Evolutionary conservation across 2,888 invertebrate species (phyloP).

Genomic region (Agrilus cyanescens): DNA sequence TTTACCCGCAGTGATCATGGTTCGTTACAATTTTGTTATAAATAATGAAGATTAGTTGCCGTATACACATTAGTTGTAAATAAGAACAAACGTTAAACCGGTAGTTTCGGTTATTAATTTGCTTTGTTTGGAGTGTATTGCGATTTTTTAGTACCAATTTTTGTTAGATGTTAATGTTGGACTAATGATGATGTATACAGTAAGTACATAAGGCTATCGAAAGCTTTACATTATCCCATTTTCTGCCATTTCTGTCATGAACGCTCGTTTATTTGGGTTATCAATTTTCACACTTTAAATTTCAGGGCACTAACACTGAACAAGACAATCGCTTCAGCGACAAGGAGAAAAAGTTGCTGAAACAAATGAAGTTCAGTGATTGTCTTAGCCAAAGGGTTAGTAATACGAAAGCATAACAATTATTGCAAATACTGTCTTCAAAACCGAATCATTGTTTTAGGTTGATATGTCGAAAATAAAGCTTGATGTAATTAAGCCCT

Average conservation of each 20-base stretch:
- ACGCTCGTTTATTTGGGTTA: not conserved
- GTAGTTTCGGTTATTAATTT: no score
- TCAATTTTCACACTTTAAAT: conserved; percentile 6
- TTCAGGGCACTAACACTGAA: conserved; percentile 93
- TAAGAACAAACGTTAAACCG: no score
- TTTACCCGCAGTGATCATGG: no score
- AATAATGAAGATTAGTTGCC: no score
- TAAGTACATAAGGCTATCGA: conserved; percentile 16
- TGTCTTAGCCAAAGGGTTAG: conserved; percentile 80
- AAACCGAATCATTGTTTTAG: conserved; percentile 35
- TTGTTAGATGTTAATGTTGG: no score
- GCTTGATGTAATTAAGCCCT: conserved; percentile 93
- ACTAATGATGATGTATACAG: conserved; percentile 31
- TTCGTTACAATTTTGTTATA: no score
- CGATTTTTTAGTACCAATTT: no score
- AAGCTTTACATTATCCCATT: not conserved
- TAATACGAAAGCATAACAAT: conserved; percentile 5
- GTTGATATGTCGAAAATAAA: conserved; percentile 98
- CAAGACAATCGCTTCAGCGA: conserved; percentile 99
- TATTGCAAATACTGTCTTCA: not conserved
- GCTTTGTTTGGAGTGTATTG: no score
- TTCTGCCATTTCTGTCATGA: not conserved
- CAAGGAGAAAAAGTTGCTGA: conserved; percentile 97
- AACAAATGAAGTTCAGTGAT: conserved; percentile 97
- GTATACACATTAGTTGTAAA: no score